phyloP scores from a whole-genome alignment of 2,113 vertebrate genomes.

The Salminus brasiliensis region DNA sequence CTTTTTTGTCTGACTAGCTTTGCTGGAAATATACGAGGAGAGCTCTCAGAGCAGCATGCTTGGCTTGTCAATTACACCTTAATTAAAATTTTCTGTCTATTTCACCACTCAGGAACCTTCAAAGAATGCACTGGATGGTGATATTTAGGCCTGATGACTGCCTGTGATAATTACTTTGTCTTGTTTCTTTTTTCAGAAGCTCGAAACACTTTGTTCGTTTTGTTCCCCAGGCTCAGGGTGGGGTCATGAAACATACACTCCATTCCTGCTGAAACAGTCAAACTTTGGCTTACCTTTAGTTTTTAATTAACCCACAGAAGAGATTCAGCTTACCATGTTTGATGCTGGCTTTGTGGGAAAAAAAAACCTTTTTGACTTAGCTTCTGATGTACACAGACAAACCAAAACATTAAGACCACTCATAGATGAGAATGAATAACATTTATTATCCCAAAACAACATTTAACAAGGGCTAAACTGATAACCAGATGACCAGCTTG shows the following conservation, averaged over 20 bases:
- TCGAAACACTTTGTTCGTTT: neutral
- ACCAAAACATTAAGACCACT: neutral
- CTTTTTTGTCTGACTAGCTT: slow-evolving; percentile 5
- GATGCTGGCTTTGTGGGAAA: too few species aligned
- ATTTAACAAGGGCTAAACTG: too few species aligned
- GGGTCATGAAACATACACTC: neutral
- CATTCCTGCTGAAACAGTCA: neutral
- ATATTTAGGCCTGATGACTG: neutral
- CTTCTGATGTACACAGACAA: neutral
- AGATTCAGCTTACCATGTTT: neutral
- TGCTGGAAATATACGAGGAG: slow-evolving; percentile 9
- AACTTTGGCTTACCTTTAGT: slow-evolving; percentile 8
- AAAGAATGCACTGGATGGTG: slow-evolving; percentile 14
- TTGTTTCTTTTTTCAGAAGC: neutral
- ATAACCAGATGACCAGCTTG: too few species aligned
- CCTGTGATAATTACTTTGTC: slow-evolving; percentile 11
- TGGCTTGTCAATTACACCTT: slow-evolving; percentile 10
- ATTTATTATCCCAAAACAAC: too few species aligned
- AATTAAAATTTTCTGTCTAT: slow-evolving; percentile 36
- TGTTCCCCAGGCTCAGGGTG: neutral
- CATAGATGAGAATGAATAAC: too few species aligned
- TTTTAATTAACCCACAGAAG: slow-evolving; percentile 13
- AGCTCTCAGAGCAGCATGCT: neutral
- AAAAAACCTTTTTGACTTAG: neutral
- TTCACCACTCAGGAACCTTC: slow-evolving; percentile 15